A percentile compares a stretch with the other conserved stretches of the same genome.
phyloP scores from a whole-genome alignment of 2,797 vertebrate species.

The Gila robusta region DNA sequence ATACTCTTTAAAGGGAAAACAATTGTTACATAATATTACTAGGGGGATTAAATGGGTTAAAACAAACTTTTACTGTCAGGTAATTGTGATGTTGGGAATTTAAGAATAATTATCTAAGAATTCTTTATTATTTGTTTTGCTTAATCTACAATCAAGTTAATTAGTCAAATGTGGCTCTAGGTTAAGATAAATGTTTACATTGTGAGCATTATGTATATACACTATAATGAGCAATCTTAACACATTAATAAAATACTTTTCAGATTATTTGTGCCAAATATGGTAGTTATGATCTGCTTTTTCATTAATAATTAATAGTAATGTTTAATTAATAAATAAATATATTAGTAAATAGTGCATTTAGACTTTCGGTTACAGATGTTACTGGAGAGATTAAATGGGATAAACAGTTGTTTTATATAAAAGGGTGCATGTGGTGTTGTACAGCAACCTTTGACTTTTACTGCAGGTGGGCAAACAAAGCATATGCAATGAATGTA shows the following conservation, averaged over 20 bases:
- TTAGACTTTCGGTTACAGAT: background rate
- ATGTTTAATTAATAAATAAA: background rate
- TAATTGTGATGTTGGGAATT: background rate
- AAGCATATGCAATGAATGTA: constrained; percentile 22
- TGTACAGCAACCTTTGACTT: constrained; percentile 22
- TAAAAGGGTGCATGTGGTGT: background rate
- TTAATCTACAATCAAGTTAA: background rate
- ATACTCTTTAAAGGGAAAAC: too few relatives aligned
- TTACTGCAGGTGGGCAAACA: constrained; percentile 39
- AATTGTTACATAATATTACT: background rate
- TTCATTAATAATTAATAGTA: background rate
- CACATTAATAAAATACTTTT: background rate
- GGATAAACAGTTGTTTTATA: background rate
- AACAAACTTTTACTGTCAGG: background rate
- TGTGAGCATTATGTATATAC: background rate
- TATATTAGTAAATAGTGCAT: background rate
- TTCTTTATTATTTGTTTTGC: too few relatives aligned
- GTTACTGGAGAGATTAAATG: background rate
- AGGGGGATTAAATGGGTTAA: background rate
- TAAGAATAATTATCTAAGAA: background rate
- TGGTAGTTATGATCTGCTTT: background rate
- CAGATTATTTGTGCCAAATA: background rate
- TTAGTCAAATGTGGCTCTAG: background rate
- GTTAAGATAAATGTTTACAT: background rate
- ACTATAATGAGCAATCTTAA: background rate